These are phyloP conservation scores for Scaptodrosophila lebanonensis DNA, from an alignment of 1,140 invertebrate genomes.

Conservation along the genomic window DNA sequence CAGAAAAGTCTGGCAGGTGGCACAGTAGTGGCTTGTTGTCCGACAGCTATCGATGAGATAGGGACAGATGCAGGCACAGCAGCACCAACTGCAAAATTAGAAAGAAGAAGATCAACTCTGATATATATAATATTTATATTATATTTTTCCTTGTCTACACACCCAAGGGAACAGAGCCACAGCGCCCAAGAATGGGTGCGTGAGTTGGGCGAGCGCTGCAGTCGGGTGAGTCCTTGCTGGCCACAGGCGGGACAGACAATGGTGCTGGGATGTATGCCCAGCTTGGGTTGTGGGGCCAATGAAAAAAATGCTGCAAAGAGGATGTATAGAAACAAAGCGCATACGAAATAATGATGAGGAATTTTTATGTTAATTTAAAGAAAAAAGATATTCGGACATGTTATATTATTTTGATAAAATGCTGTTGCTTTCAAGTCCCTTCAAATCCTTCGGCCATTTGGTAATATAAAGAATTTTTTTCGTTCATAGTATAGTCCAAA, in stretches of 20 bases:
- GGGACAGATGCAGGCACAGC: slow-evolving; percentile 44
- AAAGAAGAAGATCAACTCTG: neutral
- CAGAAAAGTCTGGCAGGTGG: slow-evolving; percentile 32
- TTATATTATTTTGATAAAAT: too few relatives aligned
- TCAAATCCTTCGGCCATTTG: too few relatives aligned
- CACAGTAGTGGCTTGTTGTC: slow-evolving; percentile 43
- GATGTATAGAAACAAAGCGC: neutral
- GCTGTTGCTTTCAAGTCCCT: too few relatives aligned
- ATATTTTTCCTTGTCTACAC: neutral
- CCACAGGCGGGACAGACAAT: slow-evolving; percentile 54
- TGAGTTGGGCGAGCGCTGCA: slow-evolving; percentile 10
- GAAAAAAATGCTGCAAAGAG: slow-evolving; percentile 20
- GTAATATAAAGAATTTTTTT: too few relatives aligned
- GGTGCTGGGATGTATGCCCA: slow-evolving; percentile 4
- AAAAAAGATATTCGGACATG: too few relatives aligned
- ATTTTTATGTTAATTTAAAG: too few relatives aligned
- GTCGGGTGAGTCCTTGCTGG: slow-evolving; percentile 10
- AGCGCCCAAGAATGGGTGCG: slow-evolving; percentile 26
- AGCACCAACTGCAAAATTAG: slow-evolving; percentile 33
- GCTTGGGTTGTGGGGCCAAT: slow-evolving; percentile 22
- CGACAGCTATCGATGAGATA: slow-evolving; percentile 33
- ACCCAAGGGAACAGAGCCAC: slow-evolving; percentile 47
- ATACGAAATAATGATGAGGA: too few relatives aligned
- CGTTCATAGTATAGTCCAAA: too few relatives aligned
- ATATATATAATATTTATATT: neutral